A percentile compares a stretch with the other conserved stretches of the same genome.
These are phyloP conservation scores for Xylota segnis DNA, from an alignment of 2,888 invertebrate genomes.

Conservation along the genomic window DNA sequence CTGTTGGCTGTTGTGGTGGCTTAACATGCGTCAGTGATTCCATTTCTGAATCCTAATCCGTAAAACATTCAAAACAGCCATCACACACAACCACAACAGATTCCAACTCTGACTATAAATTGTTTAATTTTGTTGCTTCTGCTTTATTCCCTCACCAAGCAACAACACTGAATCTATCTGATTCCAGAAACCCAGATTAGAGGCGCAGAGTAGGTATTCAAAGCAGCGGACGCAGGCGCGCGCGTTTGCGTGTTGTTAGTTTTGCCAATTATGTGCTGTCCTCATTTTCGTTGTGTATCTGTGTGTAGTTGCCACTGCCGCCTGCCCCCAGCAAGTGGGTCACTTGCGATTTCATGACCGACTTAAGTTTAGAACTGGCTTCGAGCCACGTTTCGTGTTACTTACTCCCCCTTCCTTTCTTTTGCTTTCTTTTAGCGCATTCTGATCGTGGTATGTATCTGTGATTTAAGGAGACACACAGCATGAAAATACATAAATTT, in stretches of 20 bases:
- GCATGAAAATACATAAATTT: not conserved
- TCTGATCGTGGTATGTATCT: slow-evolving; percentile 31
- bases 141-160: slow-evolving; percentile 13
- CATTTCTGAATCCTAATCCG: slow-evolving; percentile 19
- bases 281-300: slow-evolving; percentile 65
- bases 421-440: slow-evolving; percentile 66
- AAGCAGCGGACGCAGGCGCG: slow-evolving; percentile 64
- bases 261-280: slow-evolving; percentile 78
- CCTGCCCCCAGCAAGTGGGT: slow-evolving; percentile 80
- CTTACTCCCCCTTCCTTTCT: slow-evolving; percentile 17
- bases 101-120: slow-evolving; percentile 24
- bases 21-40: slow-evolving; percentile 56
- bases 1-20: too few species aligned
- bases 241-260: slow-evolving; percentile 72
- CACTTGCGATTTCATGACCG: slow-evolving; percentile 85
- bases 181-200: slow-evolving; percentile 74
- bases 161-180: slow-evolving; percentile 23
- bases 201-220: slow-evolving; percentile 54
- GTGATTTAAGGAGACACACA: slow-evolving; percentile 16
- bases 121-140: slow-evolving; percentile 9
- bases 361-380: slow-evolving; percentile 79
- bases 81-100: not conserved
- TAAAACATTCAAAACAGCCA: slow-evolving; percentile 20
- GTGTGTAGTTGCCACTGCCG: not conserved
- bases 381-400: slow-evolving; percentile 45